Percentiles rank a stretch among this genome's conserved stretches.
Evolutionary conservation across 2,113 vertebrate species (phyloP).

Genomic region (Thunnus thynnus): DNA sequence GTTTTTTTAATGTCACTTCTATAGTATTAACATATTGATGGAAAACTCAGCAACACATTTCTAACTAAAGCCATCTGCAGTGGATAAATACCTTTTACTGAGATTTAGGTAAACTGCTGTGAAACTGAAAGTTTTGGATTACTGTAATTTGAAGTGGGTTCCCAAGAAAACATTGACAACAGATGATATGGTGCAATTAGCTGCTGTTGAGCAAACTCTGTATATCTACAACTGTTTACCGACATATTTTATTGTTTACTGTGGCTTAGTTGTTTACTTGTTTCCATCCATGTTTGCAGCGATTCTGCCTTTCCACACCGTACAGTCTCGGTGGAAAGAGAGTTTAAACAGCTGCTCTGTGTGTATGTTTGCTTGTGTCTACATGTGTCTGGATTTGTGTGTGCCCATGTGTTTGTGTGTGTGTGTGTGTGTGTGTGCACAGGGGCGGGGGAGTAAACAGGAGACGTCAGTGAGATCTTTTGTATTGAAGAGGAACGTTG

Average conservation of each 20-base stretch:
- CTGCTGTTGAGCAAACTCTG: not conserved
- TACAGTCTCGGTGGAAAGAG: conserved; percentile 24
- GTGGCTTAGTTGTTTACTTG: conserved; percentile 41
- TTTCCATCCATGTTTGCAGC: conserved; percentile 42
- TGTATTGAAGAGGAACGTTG: conserved; percentile 67
- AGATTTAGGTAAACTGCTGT: no score
- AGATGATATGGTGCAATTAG: conserved; percentile 3
- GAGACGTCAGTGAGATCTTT: conserved; percentile 71
- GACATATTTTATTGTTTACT: conserved; percentile 28
- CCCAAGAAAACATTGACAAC: conserved; percentile 6
- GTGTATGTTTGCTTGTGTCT: conserved; percentile 62
- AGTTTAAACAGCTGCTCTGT: conserved; percentile 80
- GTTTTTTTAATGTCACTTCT: no score
- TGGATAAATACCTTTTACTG: no score
- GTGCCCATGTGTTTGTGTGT: conserved; percentile 7
- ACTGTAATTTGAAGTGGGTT: not conserved
- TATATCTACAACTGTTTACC: conserved; percentile 18
- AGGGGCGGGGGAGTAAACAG: conserved; percentile 53
- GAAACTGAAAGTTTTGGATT: not conserved
- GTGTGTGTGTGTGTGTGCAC: conserved; percentile 8
- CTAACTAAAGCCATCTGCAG: no score
- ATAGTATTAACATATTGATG: no score
- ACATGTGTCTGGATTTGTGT: conserved; percentile 56
- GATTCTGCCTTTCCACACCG: conserved; percentile 43
- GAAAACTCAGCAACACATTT: no score